Evolutionary conservation across 2,797 vertebrate genomes (phyloP), one percentile per base, ranked within the genome.

Genomic region (Enoplosus armatus): DNA sequence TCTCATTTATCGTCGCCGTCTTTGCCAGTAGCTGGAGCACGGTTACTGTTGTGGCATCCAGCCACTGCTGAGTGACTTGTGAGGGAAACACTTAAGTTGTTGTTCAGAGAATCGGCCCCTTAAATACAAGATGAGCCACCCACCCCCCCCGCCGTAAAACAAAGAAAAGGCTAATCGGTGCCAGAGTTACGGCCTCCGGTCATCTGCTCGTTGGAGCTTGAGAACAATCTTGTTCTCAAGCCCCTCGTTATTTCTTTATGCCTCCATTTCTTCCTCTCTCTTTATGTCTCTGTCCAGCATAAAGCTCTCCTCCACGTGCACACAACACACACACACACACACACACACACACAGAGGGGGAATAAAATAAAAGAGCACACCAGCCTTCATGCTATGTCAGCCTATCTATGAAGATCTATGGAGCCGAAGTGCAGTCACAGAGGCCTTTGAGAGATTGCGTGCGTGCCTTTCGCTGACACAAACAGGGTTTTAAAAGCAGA

Each of bases 381-480:
- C 1, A 64, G 64, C 74, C 73, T 80, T 84, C 74, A 48, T 45
- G 59, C 20, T 80, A 55, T 69, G 77, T 58, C 47, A 39, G 41
- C 45, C 58, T 41, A 29, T 79, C 55, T 48, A 16, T 48, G 39
- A 77, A 74, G 82, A 70, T 74, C 22, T 80, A 74, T 77, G 69
- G 62, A 54, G n/a, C 59, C 48, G n/a, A 22, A 43, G 51, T 12
- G 53, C 54, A 69, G 64, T 64, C 47, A 55, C 73, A 64, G 80
- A 80, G 77, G 64, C 73, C 73, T 69, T 60, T 77, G 77, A 77
- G 82, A 63, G 39, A 84, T 67, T 67, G 77, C 41, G 48, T 10
- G 62, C 47, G 39, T 29, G 63, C 53, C 26, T 77, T 64, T 72
- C n/a, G 74, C 69, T 66, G 82, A 80, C 74, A 77, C 54, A 55